Evolutionary conservation across 2,797 vertebrate genomes (phyloP).

Genomic region (Poecilia picta): DNA sequence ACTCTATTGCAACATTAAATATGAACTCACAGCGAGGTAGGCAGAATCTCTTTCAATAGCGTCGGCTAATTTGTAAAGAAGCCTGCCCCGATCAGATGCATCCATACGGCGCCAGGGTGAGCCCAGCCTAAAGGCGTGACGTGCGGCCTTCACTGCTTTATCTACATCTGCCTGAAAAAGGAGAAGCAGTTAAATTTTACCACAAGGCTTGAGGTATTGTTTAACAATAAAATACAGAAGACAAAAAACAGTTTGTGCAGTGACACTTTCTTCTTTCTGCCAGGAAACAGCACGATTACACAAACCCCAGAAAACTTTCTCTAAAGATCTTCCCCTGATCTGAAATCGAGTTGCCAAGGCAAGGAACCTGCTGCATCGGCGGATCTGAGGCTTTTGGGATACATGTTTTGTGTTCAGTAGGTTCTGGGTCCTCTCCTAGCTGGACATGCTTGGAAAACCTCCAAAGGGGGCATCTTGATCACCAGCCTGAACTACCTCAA

Average conservation of each 20-base stretch:
- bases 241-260: neutral
- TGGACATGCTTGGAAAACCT: neutral
- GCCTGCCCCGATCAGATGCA: slow-evolving; percentile 88
- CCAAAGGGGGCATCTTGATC: neutral
- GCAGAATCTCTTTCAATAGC: slow-evolving; percentile 91
- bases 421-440: neutral
- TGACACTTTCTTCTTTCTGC: neutral
- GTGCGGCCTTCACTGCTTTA: slow-evolving; percentile 90
- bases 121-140: slow-evolving; percentile 88
- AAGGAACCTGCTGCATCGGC: no score
- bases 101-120: slow-evolving; percentile 96
- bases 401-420: neutral
- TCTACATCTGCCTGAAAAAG: slow-evolving; percentile 89
- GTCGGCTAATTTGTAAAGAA: slow-evolving; percentile 88
- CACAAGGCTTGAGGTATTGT: neutral
- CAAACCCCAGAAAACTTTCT: neutral
- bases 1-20: neutral
- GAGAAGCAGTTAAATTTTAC: neutral
- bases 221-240: neutral
- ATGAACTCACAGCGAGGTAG: slow-evolving; percentile 88
- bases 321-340: neutral
- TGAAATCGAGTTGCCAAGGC: neutral
- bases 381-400: neutral
- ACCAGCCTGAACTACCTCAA: neutral
- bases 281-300: neutral